Evolutionary conservation across 2,888 invertebrate species (phyloP).

Genomic region (Orthonevra nobilis): DNA sequence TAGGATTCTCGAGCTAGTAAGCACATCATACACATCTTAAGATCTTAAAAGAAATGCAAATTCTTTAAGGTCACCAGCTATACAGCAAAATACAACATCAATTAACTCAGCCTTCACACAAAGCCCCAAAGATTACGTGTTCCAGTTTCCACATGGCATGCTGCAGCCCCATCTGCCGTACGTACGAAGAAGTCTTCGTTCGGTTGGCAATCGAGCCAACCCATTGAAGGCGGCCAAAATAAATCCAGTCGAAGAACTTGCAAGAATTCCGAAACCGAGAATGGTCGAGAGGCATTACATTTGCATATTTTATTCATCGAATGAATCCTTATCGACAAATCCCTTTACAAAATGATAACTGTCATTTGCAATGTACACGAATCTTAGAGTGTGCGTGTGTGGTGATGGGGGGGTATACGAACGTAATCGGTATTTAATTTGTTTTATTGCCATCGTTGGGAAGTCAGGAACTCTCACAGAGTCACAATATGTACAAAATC

Average conservation of each 20-base stretch:
- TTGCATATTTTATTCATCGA: slow-evolving; percentile 67
- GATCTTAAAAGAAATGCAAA: slow-evolving; percentile 43
- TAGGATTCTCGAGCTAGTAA: no score
- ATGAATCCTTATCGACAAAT: slow-evolving; percentile 68
- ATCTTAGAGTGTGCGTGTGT: slow-evolving; percentile 16
- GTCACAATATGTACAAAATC: slow-evolving; percentile 54
- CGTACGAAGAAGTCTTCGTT: neutral
- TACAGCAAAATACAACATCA: slow-evolving; percentile 56
- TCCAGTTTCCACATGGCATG: neutral
- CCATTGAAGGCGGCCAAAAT: slow-evolving; percentile 17
- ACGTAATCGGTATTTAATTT: slow-evolving; percentile 70
- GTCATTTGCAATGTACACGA: slow-evolving; percentile 61
- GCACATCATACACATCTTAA: slow-evolving; percentile 40
- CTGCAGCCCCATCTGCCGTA: neutral
- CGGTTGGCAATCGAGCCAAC: neutral
- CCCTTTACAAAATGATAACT: slow-evolving; percentile 68
- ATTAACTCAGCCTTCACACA: slow-evolving; percentile 62
- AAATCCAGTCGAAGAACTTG: slow-evolving; percentile 46
- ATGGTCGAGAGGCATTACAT: slow-evolving; percentile 54
- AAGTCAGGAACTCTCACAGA: slow-evolving; percentile 38
- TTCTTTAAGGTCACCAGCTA: slow-evolving; percentile 45
- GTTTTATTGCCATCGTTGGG: slow-evolving; percentile 66
- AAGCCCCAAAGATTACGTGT: slow-evolving; percentile 56
- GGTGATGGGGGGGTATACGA: no score
- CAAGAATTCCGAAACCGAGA: slow-evolving; percentile 51